Evolutionary conservation across 2,888 invertebrate species (phyloP).

Genomic region (Periphyllus acericola): DNA sequence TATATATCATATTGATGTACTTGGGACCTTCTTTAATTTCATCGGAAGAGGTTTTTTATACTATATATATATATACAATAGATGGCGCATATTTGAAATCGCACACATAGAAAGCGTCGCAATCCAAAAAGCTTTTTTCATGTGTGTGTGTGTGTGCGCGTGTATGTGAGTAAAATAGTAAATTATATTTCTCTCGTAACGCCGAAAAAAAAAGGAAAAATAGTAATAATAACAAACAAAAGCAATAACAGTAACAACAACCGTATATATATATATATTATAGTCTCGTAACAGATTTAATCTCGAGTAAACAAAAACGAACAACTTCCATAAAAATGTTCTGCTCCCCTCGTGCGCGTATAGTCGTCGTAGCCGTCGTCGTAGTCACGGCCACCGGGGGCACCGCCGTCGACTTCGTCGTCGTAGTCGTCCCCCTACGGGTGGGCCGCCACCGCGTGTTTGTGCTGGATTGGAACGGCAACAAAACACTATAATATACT

Average conservation of each 20-base stretch:
- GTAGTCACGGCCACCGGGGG: conserved; percentile 9
- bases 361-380: background rate
- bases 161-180: background rate
- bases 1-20: background rate
- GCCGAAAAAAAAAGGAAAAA: background rate
- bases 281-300: conserved; percentile 57
- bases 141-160: background rate
- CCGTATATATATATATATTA: background rate
- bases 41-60: background rate
- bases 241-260: conserved; percentile 58
- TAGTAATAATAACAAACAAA: conserved; percentile 60
- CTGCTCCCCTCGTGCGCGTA: background rate
- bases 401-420: background rate
- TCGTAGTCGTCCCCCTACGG: conserved; percentile 13
- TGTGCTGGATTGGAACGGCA: conserved; percentile 19
- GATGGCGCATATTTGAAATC: background rate
- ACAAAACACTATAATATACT: background rate
- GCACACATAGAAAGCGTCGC: background rate
- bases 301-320: conserved; percentile 62
- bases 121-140: conserved; percentile 25
- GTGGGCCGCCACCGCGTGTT: conserved; percentile 34
- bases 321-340: conserved; percentile 60
- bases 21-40: background rate
- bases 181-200: conserved; percentile 27
- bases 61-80: background rate